Percentiles rank a stretch among this genome's conserved stretches.
Evolutionary conservation across 1,140 invertebrate genomes (phyloP).

Genomic region (Bombus confusus): DNA sequence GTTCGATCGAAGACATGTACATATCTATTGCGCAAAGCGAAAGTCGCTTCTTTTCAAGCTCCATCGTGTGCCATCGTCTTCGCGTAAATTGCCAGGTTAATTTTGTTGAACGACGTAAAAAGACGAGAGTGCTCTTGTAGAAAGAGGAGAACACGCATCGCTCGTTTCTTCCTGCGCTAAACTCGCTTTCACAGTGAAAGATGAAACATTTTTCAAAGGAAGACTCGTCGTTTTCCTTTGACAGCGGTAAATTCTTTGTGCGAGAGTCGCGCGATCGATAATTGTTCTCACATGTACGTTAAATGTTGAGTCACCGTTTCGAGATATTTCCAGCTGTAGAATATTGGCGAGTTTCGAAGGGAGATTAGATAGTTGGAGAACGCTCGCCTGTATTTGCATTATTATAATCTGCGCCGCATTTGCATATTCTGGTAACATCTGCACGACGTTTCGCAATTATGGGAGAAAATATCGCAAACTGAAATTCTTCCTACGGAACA

Average conservation of each 20-base stretch:
- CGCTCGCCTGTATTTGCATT: neutral
- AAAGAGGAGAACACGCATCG: neutral
- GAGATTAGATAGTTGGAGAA: neutral
- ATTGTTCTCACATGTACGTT: neutral
- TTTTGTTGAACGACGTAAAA: neutral
- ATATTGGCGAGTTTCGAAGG: neutral
- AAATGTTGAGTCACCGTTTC: neutral
- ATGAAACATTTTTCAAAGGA: neutral
- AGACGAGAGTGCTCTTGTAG: neutral
- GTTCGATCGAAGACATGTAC: neutral
- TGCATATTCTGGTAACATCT: neutral
- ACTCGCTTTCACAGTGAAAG: slow-evolving; percentile 8
- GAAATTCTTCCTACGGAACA: no score
- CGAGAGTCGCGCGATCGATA: neutral
- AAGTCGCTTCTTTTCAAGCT: slow-evolving; percentile 13
- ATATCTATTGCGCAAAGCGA: neutral
- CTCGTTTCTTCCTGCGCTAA: neutral
- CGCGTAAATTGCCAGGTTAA: neutral
- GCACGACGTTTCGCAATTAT: neutral
- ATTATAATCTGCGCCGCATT: neutral
- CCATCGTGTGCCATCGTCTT: neutral
- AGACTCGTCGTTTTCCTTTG: neutral
- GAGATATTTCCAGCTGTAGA: neutral
- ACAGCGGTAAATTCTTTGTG: neutral
- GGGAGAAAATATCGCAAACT: no score